phyloP scores from a whole-genome alignment of 2,888 invertebrate species.

The Octonoba sinensis region DNA sequence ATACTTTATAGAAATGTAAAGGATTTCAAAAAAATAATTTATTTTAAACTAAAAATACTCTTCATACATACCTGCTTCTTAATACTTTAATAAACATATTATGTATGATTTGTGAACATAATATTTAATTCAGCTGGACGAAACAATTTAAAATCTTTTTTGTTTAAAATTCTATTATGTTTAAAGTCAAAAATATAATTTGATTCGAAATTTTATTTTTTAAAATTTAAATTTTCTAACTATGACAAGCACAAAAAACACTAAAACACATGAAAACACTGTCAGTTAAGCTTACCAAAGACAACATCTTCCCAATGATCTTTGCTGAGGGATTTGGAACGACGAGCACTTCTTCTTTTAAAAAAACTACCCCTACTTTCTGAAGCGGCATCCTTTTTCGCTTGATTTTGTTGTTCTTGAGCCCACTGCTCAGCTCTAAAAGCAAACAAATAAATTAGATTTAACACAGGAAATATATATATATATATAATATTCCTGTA shows the following conservation, averaged over 20 bases:
- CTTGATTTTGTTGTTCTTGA: conserved; percentile 87
- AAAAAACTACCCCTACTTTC: conserved; percentile 87
- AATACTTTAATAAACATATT: conserved; percentile 13
- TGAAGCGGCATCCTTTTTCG: conserved; percentile 88
- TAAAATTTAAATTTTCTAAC: no score
- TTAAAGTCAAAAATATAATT: no score
- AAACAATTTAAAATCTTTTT: no score
- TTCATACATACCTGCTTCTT: conserved; percentile 8
- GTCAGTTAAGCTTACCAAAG: conserved; percentile 73
- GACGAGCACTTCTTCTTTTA: conserved; percentile 82
- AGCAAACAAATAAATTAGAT: background rate
- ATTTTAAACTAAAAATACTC: no score
- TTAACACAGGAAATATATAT: background rate
- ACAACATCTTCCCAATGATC: conserved; percentile 99
- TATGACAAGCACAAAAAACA: no score
- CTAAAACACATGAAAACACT: no score
- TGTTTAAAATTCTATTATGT: no score
- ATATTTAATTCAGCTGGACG: no score
- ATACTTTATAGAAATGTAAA: no score
- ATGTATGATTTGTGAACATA: background rate
- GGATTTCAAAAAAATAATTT: no score
- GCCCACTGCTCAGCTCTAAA: conserved; percentile 87
- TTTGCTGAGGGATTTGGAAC: conserved; percentile 90
- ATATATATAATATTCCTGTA: background rate
- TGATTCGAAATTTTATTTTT: no score